These are phyloP conservation scores for Andrena camellia DNA, from an alignment of 2,888 invertebrate genomes.

Conservation along the genomic window DNA sequence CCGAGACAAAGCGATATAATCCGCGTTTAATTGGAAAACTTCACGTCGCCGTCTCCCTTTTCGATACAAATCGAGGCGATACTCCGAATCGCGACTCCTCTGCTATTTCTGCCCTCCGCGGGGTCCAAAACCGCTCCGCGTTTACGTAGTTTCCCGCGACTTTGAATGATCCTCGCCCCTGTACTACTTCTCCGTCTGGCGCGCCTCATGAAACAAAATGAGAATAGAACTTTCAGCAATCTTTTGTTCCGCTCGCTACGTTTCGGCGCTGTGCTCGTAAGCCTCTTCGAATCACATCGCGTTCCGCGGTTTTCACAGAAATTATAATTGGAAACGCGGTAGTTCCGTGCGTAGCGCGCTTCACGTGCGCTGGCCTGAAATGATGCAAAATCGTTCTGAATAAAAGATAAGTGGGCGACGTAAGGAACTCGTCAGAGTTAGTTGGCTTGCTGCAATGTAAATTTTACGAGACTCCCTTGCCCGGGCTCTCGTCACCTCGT, in stretches of 20 bases:
- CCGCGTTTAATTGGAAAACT: constrained; percentile 85
- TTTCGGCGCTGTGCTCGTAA: not conserved
- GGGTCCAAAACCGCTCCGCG: constrained; percentile 22
- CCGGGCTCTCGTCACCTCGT: constrained; percentile 38
- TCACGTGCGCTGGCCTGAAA: not conserved
- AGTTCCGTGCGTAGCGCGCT: not conserved
- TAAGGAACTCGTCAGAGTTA: constrained; percentile 34
- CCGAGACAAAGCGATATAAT: constrained; percentile 84
- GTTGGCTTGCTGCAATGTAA: constrained; percentile 22
- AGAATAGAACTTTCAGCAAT: not conserved
- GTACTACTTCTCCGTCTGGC: not conserved
- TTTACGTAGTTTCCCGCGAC: constrained; percentile 40
- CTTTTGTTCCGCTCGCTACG: not conserved
- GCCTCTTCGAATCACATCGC: not conserved
- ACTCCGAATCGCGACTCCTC: constrained; percentile 63
- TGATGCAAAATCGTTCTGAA: constrained; percentile 2
- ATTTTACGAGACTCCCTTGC: constrained; percentile 44
- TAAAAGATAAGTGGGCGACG: constrained; percentile 24
- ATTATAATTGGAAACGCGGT: not conserved
- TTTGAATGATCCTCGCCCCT: constrained; percentile 23
- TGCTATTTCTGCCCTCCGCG: constrained; percentile 9
- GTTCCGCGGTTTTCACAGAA: not conserved
- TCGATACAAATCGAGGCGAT: constrained; percentile 77
- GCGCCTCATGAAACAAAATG: constrained; percentile 1
- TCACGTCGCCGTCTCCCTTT: constrained; percentile 74